Evolutionary conservation across 2,797 vertebrate species (phyloP), one percentile per base, ranked within the genome.

Genomic region (Pampus argenteus): DNA sequence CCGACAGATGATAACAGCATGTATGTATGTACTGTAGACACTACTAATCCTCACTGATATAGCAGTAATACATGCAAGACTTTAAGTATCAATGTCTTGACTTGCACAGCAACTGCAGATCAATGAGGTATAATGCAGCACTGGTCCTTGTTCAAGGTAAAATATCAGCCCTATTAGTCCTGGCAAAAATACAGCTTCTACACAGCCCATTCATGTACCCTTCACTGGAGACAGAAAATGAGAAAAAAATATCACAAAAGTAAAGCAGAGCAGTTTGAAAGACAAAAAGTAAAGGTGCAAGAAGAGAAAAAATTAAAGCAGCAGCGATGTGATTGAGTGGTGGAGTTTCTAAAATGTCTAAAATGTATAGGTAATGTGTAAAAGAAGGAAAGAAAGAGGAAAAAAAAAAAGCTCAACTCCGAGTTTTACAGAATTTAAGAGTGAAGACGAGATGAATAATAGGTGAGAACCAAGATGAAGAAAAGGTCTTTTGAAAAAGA

Each of bases 131-230:
- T 73, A 76, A 76, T 28, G 47, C 69, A 57, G 70, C 38, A 10
- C 14, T n/a, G 3, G 54, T 44, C 29, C 51, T 58, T 29, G 29
- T 73, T 68, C 36, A 40, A 78, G 61, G 71, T 84, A 61, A 82
- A 90, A 84, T 77, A 82, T 51, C 72, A 84, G 60, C 49, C 59
- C 48, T 62, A 63, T 82, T 86, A 85, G 60, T 62, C 40, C 72
- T 71, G 78, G 71, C 63, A 75, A 55, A 84, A 61, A 66, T 54
- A 65, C 42, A 61, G 65, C 73, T 62, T 55, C 67, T 69, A 61
- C 52, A 57, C 1, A 17, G 50, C 67, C 64, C 60, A 67, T 76
- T 71, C 77, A 34, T 83, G 67, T 64, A 62, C 45, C 69, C 77
- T 75, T 88, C 79, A 78, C 49, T 65, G 55, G 63, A 74, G 50